Evolutionary conservation across 2,113 vertebrate genomes (phyloP), one percentile per base, ranked within the genome.

Genomic region (Taurulus bubalis): DNA sequence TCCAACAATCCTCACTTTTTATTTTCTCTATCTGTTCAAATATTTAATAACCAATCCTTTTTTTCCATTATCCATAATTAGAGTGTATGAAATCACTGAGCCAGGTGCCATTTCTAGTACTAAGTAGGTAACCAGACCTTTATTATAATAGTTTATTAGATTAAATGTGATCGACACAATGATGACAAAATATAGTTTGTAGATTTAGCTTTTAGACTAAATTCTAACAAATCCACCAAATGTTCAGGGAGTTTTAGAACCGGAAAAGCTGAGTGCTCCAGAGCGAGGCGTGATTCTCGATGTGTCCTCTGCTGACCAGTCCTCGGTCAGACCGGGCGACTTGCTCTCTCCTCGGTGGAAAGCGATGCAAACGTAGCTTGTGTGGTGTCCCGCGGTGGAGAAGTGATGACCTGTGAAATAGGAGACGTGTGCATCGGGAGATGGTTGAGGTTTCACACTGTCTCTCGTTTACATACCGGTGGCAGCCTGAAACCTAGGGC

Each of bases 401-500:
- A 82, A 83, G 79, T 69, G 65, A 82, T 81, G 86, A 84, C 69
- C 83, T 66, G 75, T 87, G 89, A 90, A 90, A 90, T 84, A 65
- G 62, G 90, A 89, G 80, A n/a, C 30, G 77, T 83, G 75, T 71
- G 84, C 32, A 77, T 73, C 56, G 8, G 62, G 73, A 90, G 71
- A 80, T 89, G 79, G 56, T 81, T 86, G 81, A 83, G 91, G 87
- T 90, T 92, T 91, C 73, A 84, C 89, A 30, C 85, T 56, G 87
- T 74, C 84, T 88, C 87, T 77, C 26, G 18, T 85, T 89, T 75
- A 49, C 89, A 89, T 89, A 71, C 80, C 49, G 28, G 16, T 38
- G 24, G 74, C 74, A 45, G 70, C 62, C 64, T 83, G 71, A 78
- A 88, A 77, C 71, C 12, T n/a, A 78, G 58, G 69, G 78, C 16